Base-by-base conservation (phyloP, 2,797 vertebrate genomes). In the Hydrophis major region DNA sequence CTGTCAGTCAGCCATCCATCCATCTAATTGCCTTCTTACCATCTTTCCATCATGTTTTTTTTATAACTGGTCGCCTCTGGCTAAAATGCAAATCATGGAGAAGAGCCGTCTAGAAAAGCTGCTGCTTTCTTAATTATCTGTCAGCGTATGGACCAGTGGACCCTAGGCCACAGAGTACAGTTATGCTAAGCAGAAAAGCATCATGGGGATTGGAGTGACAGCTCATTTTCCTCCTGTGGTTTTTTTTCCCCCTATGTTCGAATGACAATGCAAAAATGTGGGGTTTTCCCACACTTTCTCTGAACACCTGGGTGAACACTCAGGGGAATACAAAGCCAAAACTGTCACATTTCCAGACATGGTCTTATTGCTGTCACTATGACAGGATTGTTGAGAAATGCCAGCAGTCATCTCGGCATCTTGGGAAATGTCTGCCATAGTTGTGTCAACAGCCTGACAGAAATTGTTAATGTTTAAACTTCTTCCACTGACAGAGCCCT, bases 371-470 rank as follows among this genome's bases (percentile, higher is more conserved):
- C 98, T 98, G 98, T 98, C 94, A 98, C 98, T 93, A 97, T 99
- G 99, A 99, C 99, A 99, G 99, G 98, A 99, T 99, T 99, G 99
- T 99, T 99, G 99, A 99, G 99, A 99, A 99, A 99, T 98, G 99
- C 99, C 99, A 99, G 99, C 98, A 99, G 99, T 99, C 99, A 99
- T 99, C 98, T 98, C 98, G 96, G 99, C 98, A 99, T 98, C 99
- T 98, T 99, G 99, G 99, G 99, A 99, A 99, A 99, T 99, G 98
- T 99, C 99, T 99, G 99, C 99, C 99, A 99, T 98, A 98, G 99
- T 99, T 99, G 99, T 99, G 99, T 99, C 99, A 99, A 99, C 99
- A 99, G 98, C 98, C 99, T 99, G 99, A 99, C 99, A 99, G 99
- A 99, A 99, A 98, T 98, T 98, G 99, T 99, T 99, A 99, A 99